Conservation (phyloP, 1,140 invertebrate species). For the Conus betulinus region DNA sequence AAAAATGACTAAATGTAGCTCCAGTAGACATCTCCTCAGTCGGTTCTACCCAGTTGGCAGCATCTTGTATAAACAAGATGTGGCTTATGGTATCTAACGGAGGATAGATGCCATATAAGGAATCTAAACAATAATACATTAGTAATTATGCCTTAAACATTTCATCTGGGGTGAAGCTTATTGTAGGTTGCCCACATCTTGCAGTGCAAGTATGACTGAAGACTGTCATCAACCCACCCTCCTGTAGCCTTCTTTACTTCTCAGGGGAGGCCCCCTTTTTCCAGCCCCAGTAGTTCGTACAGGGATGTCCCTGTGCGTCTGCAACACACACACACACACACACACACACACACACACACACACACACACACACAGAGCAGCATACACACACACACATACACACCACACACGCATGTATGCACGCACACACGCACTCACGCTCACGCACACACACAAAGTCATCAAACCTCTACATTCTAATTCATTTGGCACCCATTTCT, state of each 20-base stretch:
- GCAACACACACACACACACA: slow-evolving; percentile 4
- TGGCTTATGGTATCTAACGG: too few relatives aligned
- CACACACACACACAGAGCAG: background rate
- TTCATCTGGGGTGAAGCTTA: background rate
- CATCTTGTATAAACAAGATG: too few relatives aligned
- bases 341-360: background rate
- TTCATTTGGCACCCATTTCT: too few relatives aligned
- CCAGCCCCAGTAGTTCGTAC: slow-evolving; percentile 66
- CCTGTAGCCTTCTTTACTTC: slow-evolving; percentile 73
- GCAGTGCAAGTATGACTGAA: background rate
- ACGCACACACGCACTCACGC: slow-evolving; percentile 20
- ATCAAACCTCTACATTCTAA: too few relatives aligned
- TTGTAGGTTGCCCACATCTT: background rate
- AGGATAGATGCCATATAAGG: too few relatives aligned
- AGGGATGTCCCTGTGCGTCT: slow-evolving; percentile 59
- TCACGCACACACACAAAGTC: slow-evolving; percentile 14
- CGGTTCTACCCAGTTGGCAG: too few relatives aligned
- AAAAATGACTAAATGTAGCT: too few relatives aligned
- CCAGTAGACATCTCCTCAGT: too few relatives aligned
- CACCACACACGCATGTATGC: background rate
- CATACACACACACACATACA: slow-evolving; percentile 15
- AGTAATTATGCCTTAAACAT: background rate
- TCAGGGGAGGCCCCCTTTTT: slow-evolving; percentile 63
- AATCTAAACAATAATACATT: background rate
- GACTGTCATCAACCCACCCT: slow-evolving; percentile 56